Percentiles rank a stretch among this genome's conserved stretches.
Conservation (phyloP, 1,140 invertebrate genomes). For the Planococcus citri region DNA sequence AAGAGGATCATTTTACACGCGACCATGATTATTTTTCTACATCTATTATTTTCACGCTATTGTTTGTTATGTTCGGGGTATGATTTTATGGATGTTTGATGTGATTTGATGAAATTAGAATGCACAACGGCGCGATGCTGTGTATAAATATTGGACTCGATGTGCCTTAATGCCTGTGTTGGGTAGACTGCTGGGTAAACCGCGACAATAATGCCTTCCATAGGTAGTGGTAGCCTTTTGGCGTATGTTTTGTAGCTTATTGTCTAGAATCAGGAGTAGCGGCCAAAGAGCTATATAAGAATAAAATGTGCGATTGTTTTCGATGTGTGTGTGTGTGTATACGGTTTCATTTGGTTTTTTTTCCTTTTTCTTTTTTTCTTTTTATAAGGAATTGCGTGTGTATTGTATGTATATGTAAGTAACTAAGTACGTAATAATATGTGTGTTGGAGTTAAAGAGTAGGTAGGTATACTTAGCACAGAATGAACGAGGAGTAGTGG, state of each 20-base stretch:
- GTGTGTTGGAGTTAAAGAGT: no score
- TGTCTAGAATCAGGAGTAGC: no score
- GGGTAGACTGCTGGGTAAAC: no score
- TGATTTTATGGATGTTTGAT: not conserved
- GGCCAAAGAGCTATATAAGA: no score
- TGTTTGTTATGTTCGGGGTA: not conserved
- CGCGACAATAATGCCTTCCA: no score
- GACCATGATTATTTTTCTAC: slow-evolving; percentile 10
- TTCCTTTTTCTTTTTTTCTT: not conserved
- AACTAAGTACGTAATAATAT: not conserved
- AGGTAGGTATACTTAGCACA: no score
- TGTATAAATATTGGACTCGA: no score
- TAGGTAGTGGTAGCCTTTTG: not conserved
- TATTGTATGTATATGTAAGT: not conserved
- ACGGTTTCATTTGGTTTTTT: no score
- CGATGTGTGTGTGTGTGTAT: not conserved
- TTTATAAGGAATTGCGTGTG: not conserved
- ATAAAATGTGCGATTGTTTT: no score
- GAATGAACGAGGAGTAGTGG: not conserved
- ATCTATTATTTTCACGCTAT: not conserved
- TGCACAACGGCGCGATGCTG: no score
- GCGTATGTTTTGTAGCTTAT: not conserved
- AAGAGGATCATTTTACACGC: not conserved
- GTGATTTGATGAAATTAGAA: slow-evolving; percentile 12
- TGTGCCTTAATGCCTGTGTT: no score